Conservation (phyloP, 1,140 invertebrate species). For the Brachionus calyciflorus region DNA sequence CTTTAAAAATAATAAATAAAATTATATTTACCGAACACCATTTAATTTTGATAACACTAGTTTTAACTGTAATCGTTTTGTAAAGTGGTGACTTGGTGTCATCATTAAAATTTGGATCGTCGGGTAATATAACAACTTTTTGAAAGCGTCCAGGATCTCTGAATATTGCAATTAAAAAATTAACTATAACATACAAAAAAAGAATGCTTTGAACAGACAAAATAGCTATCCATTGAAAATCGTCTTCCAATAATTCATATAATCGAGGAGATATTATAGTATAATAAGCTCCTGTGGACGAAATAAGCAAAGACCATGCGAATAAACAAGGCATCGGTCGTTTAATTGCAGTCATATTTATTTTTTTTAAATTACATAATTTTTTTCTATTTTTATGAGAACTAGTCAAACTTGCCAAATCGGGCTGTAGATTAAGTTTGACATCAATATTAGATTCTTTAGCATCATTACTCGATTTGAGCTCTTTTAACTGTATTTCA, state of each 20-base stretch:
- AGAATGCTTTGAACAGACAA: neutral
- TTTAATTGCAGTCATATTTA: constrained; percentile 17
- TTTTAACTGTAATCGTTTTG: constrained; percentile 96
- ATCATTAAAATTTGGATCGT: constrained; percentile 92
- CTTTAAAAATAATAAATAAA: no score
- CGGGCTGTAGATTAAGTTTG: constrained; percentile 12
- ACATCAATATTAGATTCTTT: neutral
- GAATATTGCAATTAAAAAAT: constrained; percentile 95
- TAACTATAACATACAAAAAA: constrained; percentile 84
- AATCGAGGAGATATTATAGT: constrained; percentile 1
- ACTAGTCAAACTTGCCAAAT: constrained; percentile 4
- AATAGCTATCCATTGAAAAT: neutral
- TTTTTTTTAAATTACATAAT: constrained; percentile 32
- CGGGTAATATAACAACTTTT: constrained; percentile 78
- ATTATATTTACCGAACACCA: constrained; percentile 80
- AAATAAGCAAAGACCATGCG: constrained; percentile 42
- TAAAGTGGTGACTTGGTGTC: constrained; percentile 94
- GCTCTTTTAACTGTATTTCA: constrained; percentile 21
- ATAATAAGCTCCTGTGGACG: neutral
- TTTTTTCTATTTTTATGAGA: neutral
- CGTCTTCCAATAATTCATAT: neutral
- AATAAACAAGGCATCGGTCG: constrained; percentile 42
- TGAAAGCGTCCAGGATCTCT: constrained; percentile 99
- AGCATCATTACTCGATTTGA: neutral
- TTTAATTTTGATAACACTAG: constrained; percentile 97